A percentile compares a stretch with the other conserved stretches of the same genome.
These are phyloP conservation scores for Philhelius pedissequus DNA, from an alignment of 2,888 invertebrate genomes.

Conservation along the genomic window DNA sequence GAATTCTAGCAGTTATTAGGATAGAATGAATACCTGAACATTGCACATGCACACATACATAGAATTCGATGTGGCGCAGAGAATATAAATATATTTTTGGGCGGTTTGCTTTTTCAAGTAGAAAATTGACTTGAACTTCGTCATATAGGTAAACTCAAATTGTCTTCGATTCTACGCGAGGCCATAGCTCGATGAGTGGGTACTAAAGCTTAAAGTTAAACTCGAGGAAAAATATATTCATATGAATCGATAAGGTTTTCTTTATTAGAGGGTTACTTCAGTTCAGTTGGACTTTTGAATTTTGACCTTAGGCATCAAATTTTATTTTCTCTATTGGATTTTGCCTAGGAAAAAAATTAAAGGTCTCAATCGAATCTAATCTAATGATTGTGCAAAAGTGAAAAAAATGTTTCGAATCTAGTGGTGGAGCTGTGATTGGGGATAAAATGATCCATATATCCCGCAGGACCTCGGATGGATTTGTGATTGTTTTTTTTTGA, in stretches of 20 bases:
- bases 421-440: no score
- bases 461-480: no score
- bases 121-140: not conserved
- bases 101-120: not conserved
- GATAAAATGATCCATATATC: no score
- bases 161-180: not conserved
- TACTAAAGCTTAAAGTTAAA: not conserved
- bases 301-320: not conserved
- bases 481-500: no score
- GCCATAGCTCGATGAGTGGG: not conserved
- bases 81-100: not conserved
- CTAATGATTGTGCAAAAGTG: no score
- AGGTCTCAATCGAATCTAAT: no score
- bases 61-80: not conserved
- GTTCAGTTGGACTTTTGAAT: not conserved
- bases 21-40: not conserved
- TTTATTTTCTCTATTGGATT: not conserved
- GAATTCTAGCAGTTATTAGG: not conserved
- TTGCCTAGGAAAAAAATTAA: no score
- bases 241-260: not conserved
- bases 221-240: not conserved
- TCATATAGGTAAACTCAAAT: not conserved
- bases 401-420: no score
- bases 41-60: no score
- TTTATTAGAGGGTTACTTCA: no score